Evolutionary conservation across 1,140 invertebrate genomes (phyloP).

Genomic region (Solenopsis invicta): DNA sequence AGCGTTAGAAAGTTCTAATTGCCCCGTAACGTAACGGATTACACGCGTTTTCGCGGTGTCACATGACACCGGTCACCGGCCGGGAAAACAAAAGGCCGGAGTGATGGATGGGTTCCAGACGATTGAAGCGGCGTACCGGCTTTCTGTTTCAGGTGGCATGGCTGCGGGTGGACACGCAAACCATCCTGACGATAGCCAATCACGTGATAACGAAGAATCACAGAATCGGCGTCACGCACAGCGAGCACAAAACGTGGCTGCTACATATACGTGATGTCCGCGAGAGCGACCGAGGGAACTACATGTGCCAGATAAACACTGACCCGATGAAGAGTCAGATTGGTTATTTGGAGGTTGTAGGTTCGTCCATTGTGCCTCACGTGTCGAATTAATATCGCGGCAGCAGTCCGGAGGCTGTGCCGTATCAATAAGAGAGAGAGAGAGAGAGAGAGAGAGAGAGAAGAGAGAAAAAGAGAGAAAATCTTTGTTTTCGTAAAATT

Average conservation of each 20-base stretch:
- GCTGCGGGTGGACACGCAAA: constrained; percentile 96
- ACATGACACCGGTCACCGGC: constrained; percentile 34
- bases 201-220: constrained; percentile 96
- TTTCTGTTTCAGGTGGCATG: constrained; percentile 92
- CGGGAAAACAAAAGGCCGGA: constrained; percentile 44
- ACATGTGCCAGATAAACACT: constrained; percentile 97
- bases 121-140: constrained; percentile 49
- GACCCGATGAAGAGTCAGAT: constrained; percentile 96
- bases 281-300: constrained; percentile 93
- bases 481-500: constrained; percentile 6
- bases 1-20: constrained; percentile 41
- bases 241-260: constrained; percentile 94
- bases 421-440: background rate
- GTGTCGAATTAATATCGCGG: constrained; percentile 24
- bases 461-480: background rate
- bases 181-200: constrained; percentile 95
- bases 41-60: constrained; percentile 56
- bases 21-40: constrained; percentile 41
- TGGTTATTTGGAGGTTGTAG: constrained; percentile 95
- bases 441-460: background rate
- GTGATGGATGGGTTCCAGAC: constrained; percentile 62
- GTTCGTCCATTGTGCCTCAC: constrained; percentile 87
- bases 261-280: constrained; percentile 94
- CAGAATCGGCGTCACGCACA: constrained; percentile 93
- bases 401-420: background rate